Percentiles rank a stretch among this genome's conserved stretches.
Conservation (phyloP, 2,888 invertebrate species). For the Philhelius pedissequus region DNA sequence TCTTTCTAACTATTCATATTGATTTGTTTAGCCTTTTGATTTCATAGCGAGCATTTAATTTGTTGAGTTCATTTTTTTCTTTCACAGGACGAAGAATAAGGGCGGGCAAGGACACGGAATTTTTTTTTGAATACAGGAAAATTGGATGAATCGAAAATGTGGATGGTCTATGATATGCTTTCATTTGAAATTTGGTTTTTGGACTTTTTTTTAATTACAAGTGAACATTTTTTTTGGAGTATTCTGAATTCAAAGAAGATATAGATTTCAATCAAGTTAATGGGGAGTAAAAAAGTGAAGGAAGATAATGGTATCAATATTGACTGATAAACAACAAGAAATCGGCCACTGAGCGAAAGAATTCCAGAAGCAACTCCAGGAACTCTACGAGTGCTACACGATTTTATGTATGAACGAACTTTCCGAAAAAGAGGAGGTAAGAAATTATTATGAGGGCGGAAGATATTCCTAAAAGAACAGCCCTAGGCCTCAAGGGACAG, state of each 20-base stretch:
- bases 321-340: no score
- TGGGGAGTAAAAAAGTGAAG: background rate
- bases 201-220: background rate
- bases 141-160: background rate
- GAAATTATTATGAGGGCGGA: no score
- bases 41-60: background rate
- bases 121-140: background rate
- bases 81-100: background rate
- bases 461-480: no score
- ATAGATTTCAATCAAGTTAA: background rate
- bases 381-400: no score
- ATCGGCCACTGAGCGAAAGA: no score
- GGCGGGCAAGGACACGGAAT: no score
- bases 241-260: background rate
- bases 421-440: no score
- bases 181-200: background rate
- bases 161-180: background rate
- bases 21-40: constrained; percentile 9
- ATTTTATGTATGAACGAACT: no score
- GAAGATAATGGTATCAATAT: no score
- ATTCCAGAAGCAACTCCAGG: no score
- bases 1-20: constrained; percentile 6
- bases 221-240: background rate
- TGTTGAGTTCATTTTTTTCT: background rate
- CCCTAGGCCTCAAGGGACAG: no score